Evolutionary conservation across 2,888 invertebrate genomes (phyloP), one percentile per base, ranked within the genome.

Genomic region (Electrophaes corylata): DNA sequence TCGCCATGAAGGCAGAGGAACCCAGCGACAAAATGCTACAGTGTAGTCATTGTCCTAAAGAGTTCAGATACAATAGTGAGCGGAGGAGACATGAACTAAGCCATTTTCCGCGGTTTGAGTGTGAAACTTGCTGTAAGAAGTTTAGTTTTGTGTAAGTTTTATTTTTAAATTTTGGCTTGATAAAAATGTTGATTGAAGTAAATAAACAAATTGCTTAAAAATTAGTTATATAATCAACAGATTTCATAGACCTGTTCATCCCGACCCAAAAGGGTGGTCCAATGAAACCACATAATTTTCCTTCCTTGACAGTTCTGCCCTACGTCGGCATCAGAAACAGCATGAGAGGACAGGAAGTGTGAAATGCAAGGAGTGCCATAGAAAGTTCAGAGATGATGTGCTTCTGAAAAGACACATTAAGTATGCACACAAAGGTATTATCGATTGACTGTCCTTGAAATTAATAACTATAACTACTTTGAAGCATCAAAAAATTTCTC

Each of bases 101-200:
- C 65, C 92, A 92, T 64, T 73, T 71, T 10, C 84, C 85, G 4
- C 79, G 79, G 45, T 91, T 88, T 60, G 71, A 81, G 50, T 92
- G 92, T 59, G 77, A 81, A 62, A 73, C 84, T 44, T 92, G 92
- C 70, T 63, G 60, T n/a, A 92, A 92, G 72, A 86, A 80, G 60
- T 92, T 92, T 72, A 89, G 86, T 73, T 92, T 88, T 66, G 58
- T 86, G 92, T 92, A 72, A 85, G 91, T 86, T 19, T 26, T 16
- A 16, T 16, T 8, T 6, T 0, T 2, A 10, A 10, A 10, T 29
- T 29, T 10, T 29, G 10, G n/a, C n/a, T n/a, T n/a, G n/a, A n/a
- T n/a, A n/a, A n/a, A n/a, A n/a, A n/a, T n/a, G n/a, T n/a, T n/a
- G n/a, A n/a, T n/a, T n/a, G n/a, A n/a, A n/a, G n/a, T n/a, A n/a